Conservation (phyloP, 2,113 vertebrate genomes). For the Petromus typicus region DNA sequence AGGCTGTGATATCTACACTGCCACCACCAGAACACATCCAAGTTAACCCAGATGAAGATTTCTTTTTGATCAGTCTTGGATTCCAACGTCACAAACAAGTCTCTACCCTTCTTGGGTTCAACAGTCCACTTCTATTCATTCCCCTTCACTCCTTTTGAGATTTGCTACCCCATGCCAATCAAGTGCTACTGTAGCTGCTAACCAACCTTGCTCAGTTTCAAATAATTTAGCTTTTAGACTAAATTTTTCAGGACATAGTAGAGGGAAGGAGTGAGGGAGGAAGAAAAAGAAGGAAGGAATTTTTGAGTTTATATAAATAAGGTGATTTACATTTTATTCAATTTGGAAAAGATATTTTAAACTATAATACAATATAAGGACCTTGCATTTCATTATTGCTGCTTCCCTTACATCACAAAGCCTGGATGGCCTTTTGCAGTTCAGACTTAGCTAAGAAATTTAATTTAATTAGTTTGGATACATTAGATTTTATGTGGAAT, state of each 20-base stretch:
- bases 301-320: slow-evolving; percentile 48
- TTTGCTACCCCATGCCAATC: not conserved
- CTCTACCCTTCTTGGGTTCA: not conserved
- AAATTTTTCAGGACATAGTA: not conserved
- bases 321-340: not conserved
- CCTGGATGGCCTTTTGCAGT: not conserved
- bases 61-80: not conserved
- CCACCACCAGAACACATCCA: not conserved
- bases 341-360: not conserved
- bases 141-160: not conserved
- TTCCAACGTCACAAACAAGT: not conserved
- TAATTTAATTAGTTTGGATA: not conserved
- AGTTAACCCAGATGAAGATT: not conserved
- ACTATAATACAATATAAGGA: not conserved
- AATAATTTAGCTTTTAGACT: not conserved
- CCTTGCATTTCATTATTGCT: not conserved
- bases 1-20: not conserved
- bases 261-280: not conserved
- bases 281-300: not conserved
- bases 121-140: not conserved
- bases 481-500: not conserved
- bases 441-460: not conserved
- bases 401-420: not conserved
- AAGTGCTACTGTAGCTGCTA: too few relatives aligned
- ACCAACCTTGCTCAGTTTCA: not conserved